phyloP scores from a whole-genome alignment of 2,888 invertebrate species.

The Dasysyrphus tricinctus region DNA sequence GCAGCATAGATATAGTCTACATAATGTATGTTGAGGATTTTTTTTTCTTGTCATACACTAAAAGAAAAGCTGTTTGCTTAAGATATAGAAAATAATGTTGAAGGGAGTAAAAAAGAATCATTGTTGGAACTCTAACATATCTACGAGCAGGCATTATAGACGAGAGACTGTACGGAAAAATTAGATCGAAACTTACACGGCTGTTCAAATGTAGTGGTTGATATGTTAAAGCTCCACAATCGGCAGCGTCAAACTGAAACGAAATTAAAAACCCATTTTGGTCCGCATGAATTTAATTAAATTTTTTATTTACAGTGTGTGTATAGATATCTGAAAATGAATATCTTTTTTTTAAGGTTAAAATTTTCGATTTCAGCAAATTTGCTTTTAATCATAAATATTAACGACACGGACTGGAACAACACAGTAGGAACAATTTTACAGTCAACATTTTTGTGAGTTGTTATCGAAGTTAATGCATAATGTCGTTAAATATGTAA shows the following conservation, averaged over 20 bases:
- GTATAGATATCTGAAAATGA: not conserved
- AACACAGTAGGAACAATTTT: not conserved
- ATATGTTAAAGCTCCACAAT: constrained; percentile 80
- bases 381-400: constrained; percentile 16
- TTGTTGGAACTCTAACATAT: constrained; percentile 74
- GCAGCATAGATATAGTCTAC: constrained; percentile 22
- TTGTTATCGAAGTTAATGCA: not conserved
- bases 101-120: constrained; percentile 19
- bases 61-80: constrained; percentile 8
- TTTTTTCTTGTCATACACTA: constrained; percentile 2
- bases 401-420: constrained; percentile 30
- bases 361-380: not conserved
- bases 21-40: not conserved
- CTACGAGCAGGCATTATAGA: constrained; percentile 43
- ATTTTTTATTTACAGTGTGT: constrained; percentile 44
- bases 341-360: constrained; percentile 16
- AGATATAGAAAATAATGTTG: constrained; percentile 1
- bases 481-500: not conserved
- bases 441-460: not conserved
- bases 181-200: constrained; percentile 80
- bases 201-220: constrained; percentile 82
- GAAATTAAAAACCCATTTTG: constrained; percentile 73
- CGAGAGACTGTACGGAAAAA: constrained; percentile 9
- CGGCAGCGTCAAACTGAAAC: constrained; percentile 83
- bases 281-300: constrained; percentile 48